Base-by-base conservation (phyloP, 2,797 vertebrate species). In the Picus viridis region DNA sequence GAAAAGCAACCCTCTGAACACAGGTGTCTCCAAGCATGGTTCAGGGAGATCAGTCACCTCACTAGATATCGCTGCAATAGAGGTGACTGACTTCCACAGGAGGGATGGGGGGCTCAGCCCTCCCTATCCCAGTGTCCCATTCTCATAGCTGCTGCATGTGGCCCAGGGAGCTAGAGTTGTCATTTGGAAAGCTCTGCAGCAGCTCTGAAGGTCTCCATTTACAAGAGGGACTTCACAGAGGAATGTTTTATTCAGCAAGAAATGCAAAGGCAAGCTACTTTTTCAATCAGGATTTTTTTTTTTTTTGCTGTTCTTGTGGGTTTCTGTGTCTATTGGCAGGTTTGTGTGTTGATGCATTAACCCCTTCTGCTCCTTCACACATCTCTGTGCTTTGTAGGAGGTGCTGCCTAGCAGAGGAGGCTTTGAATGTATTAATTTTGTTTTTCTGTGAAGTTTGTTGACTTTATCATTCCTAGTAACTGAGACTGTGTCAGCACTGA, bases 121-220 rank as follows among this genome's bases (percentile, higher is more conserved):
- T 75, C 24, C 49, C 22, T 34, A 15, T 67, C 32, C 47, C 16
- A 64, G 15, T 53, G n/a, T 29, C n/a, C 12, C 1, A 0, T 32
- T 36, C 67, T 30, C 24, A 19, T 1, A 2, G 23, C 47, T 49
- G 30, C 18, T 41, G 20, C 22, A 7, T 0, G 1, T n/a, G 20
- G 27, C 24, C 10, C 36, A 32, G 36, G 56, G 59, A 49, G 27
- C 17, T 0, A 1, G 9, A 12, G 5, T 27, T 2, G 1, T 68
- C n/a, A 71, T 41, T 57, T 16, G 24, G 34, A 15, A 57, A 45
- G 34, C 4, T 39, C 76, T 81, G 34, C 17, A 32, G 30, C 9
- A 61, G 47, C 75, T 45, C 54, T 57, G 65, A 34, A 81, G 43
- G 27, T 18, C 47, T 62, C 34, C 15, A 3, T 51, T 67, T 76